A percentile compares a stretch with the other conserved stretches of the same genome.
phyloP scores from a whole-genome alignment of 2,797 vertebrate species.

The Myoxocephalus aenaeus region DNA sequence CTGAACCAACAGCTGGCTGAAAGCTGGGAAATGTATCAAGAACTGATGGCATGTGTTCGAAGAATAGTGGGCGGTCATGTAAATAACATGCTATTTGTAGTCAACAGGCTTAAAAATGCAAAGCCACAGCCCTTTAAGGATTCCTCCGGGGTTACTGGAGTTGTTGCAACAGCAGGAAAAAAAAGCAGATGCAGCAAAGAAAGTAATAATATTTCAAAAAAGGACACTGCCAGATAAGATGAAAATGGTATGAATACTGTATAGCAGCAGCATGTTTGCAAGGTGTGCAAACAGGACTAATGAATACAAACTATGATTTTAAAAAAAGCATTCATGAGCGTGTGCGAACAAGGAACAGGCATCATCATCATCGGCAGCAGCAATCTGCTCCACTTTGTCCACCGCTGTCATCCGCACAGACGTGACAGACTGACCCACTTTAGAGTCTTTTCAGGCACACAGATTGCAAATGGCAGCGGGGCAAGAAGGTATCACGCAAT shows the following conservation, averaged over 20 bases:
- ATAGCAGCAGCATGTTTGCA: constrained; percentile 1
- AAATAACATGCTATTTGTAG: neutral
- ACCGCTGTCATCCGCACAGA: constrained; percentile 13
- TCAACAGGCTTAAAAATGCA: constrained; percentile 2
- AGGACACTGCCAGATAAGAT: neutral
- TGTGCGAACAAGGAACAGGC: neutral
- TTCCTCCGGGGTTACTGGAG: neutral
- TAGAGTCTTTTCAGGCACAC: constrained; percentile 37
- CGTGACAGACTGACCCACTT: constrained; percentile 76
- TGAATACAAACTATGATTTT: neutral
- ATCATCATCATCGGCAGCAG: neutral
- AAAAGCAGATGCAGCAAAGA: neutral
- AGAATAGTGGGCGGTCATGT: neutral
- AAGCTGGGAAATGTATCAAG: neutral
- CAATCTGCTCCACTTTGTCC: constrained; percentile 21
- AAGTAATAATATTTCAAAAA: neutral
- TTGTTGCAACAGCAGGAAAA: neutral
- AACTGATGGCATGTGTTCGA: neutral
- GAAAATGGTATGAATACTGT: neutral
- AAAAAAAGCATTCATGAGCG: neutral
- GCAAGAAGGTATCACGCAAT: constrained; percentile 64
- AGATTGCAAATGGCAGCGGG: constrained; percentile 62
- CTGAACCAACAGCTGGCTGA: neutral
- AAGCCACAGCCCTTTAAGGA: neutral
- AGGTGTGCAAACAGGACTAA: constrained; percentile 3